Base-by-base conservation (phyloP, 2,797 vertebrate genomes). In the Poecile montanus region DNA sequence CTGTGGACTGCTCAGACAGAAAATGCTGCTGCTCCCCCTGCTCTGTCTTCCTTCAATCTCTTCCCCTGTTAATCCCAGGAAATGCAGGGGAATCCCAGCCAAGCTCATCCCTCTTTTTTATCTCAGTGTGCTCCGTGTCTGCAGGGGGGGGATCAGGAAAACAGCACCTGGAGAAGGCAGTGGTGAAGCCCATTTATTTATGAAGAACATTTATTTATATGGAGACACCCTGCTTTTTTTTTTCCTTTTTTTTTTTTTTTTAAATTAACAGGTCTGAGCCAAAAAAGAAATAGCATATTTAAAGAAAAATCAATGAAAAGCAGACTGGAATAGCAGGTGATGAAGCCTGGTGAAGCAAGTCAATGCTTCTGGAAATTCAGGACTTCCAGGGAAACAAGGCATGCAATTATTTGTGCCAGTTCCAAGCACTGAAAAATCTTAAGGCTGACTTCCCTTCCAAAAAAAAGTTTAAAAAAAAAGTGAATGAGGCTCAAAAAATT, bases 61-160 rank as follows among this genome's bases (percentile, higher is more conserved):
- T 91, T 92, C 81, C 93, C 30, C 0, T 61, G 80, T 74, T 95
- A 95, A 95, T 94, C 50, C 21, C 80, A 94, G 95, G 93, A 93
- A 91, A 60, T 29, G 40, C 50, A 5, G 88, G 84, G 60, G 76
- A 19, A 88, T 84, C 68, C 40, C 78, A 85, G 60, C 73, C 68
- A 85, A 78, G 70, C 51, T 77, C 6, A 11, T 60, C 45, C 36
- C 42, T 16, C 27, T 60, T 44, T 74, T 75, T 38, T 72, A 82
- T 57, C 82, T 74, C 14, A 4, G 12, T 54, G 32, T 82, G 11
- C 30, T 54, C 67, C 9, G 12, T 76, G 53, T 84, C 77, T 83
- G 50, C 36, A 32, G 13, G 3, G 7, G 7, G 34, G 36, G 12
- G 9, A 10, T 12, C 2, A 8, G 72, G 21, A 26, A 67, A 51